Evolutionary conservation across 2,888 invertebrate genomes (phyloP).

Genomic region (Cataglyphis cursor): DNA sequence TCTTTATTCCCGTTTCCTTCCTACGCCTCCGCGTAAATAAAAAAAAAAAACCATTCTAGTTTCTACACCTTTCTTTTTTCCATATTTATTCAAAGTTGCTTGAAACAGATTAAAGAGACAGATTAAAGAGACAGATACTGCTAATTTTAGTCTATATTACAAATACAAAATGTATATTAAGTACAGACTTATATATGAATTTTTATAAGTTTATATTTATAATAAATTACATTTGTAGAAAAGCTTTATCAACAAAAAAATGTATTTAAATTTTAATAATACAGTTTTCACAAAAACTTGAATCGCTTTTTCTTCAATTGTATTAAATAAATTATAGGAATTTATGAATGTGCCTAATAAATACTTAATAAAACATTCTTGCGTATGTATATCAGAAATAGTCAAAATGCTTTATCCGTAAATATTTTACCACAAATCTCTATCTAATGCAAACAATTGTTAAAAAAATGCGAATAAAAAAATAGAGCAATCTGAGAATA

Average conservation of each 20-base stretch:
- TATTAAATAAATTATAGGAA: neutral
- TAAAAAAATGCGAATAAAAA: neutral
- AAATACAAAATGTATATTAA: neutral
- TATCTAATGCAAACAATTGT: neutral
- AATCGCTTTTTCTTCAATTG: neutral
- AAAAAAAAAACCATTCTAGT: neutral
- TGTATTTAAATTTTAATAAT: neutral
- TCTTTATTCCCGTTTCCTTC: constrained; percentile 57
- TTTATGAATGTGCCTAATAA: neutral
- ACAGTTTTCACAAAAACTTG: neutral
- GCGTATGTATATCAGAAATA: neutral
- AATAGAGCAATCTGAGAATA: neutral
- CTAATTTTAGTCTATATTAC: neutral
- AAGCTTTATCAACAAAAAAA: neutral
- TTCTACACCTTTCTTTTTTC: neutral
- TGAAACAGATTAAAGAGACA: neutral
- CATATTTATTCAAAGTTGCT: neutral
- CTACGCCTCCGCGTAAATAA: neutral
- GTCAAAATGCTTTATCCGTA: neutral
- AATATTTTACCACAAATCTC: constrained; percentile 4
- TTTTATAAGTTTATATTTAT: neutral
- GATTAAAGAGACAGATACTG: neutral
- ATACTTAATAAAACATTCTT: neutral
- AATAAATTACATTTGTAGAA: neutral
- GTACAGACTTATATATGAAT: neutral